A percentile compares a stretch with the other conserved stretches of the same genome.
Conservation (phyloP, 2,113 vertebrate genomes). For the Cinclus cinclus region DNA sequence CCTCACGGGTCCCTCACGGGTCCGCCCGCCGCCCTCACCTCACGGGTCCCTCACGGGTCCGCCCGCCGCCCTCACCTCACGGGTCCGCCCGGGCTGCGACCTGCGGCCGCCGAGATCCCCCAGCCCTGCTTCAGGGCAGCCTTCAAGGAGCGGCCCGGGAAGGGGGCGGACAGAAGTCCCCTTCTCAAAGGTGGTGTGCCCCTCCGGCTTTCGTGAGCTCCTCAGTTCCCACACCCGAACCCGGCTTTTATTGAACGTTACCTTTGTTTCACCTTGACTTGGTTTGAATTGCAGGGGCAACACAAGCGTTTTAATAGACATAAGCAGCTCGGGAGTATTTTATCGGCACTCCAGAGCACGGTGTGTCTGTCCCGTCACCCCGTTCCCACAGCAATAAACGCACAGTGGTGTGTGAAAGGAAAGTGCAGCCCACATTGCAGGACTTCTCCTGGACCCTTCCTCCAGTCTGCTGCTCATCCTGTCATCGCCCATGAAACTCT, state of each 20-base stretch:
- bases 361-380: neutral
- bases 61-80: no score
- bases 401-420: neutral
- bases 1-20: no score
- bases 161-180: neutral
- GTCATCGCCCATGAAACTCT: neutral
- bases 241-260: neutral
- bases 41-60: no score
- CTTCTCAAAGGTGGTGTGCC: neutral
- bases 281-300: neutral
- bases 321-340: neutral
- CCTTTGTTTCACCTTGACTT: neutral
- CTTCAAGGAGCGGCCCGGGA: neutral
- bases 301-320: neutral
- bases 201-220: neutral
- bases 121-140: neutral
- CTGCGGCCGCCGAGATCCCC: neutral
- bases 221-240: neutral
- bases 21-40: no score
- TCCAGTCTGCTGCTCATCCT: neutral
- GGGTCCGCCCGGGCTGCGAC: neutral
- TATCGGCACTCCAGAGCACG: neutral
- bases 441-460: neutral
- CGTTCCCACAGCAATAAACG: neutral
- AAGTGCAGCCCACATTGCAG: neutral